Base-by-base conservation (phyloP, 2,797 vertebrate genomes). In the Tachyglossus aculeatus region DNA sequence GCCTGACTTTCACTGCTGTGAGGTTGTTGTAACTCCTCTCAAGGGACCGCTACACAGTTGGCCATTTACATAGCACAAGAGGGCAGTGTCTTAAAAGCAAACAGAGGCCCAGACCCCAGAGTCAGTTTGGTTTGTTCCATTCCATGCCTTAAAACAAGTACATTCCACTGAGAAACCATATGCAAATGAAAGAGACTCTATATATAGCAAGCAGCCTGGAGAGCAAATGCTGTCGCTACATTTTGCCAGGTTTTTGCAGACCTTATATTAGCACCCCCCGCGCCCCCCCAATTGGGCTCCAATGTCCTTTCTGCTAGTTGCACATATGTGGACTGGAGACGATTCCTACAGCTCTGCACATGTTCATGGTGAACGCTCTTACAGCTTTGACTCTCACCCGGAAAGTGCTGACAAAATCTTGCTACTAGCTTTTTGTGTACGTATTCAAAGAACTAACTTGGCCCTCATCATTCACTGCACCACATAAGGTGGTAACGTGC, bases 31-130 rank as follows among this genome's bases (percentile, higher is more conserved):
- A 29, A 48, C 19, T 31, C 45, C 45, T 45, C 15, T 41, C 21
- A n/a, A 21, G 50, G 69, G 58, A 34, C 1, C 9, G 58, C 63
- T 66, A 57, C 79, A 81, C 77, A 86, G 64, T 77, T 81, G 71
- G 59, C 71, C 15, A 4, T 77, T 81, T 45, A 79, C 36, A 68
- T 52, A 81, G 67, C 44, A 84, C 81, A 84, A 75, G 64, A 33
- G 36, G 63, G 61, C 70, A 78, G 58, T 82, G 70, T 81, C 62
- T 12, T 3, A 0, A 3, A 58, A 78, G 67, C 65, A 65, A 81
- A 59, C 67, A 68, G 66, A 43, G 71, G 75, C 67, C 71, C 58
- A 45, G 13, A 48, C 16, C 45, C 25, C 27, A 57, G 54, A 57
- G 27, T 19, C 19, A 21, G 27, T 41, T 41, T 13, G 6, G 19